Evolutionary conservation across 2,888 invertebrate species (phyloP), one percentile per base, ranked within the genome.

Genomic region (Agapostemon virescens): DNA sequence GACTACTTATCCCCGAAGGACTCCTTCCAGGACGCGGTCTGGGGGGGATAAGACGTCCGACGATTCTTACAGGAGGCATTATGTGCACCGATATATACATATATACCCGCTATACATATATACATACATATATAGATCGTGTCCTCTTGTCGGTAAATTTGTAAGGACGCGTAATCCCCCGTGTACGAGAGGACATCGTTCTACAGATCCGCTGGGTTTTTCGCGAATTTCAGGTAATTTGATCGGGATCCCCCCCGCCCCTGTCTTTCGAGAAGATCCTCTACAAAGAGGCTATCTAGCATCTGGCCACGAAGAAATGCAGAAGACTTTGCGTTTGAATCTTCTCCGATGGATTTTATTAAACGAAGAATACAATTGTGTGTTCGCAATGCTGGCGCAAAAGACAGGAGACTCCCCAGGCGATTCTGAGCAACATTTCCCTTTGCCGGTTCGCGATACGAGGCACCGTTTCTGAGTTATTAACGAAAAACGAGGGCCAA

Each of bases 1-100:
- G 75, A 64, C 69, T 84, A 73, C 77, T 77, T 79, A 83, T 79
- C 76, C 76, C 52, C 26, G 36, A 23, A 23, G 30, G 73, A 61
- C 61, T 63, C 30, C 55, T 38, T 63, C 33, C 33, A 33, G 33
- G 33, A 64, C 63, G 33, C 63, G n/a, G 45, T 23, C 66, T 13
- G 26, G 30, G 13, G 30, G 13, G 61, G 80, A 81, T 79, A 70
- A 79, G 63, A 49, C 52, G 68, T 63, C 49, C 38, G 64, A 45
- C 69, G 66, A 75, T 26, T 73, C 68, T 73, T 63, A 11, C 33
- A 15, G 26, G 40, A 68, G 26, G 69, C 36, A 80, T 76, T 63
- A 72, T 74, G 70, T 45, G 20, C 61, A 33, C 45, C 20, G 55
- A 23, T 38, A 3, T 20, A 45, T 20, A 45, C 20, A 6, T 20